Base-by-base conservation (phyloP, 2,113 vertebrate genomes). In the Heterochromis multidens region DNA sequence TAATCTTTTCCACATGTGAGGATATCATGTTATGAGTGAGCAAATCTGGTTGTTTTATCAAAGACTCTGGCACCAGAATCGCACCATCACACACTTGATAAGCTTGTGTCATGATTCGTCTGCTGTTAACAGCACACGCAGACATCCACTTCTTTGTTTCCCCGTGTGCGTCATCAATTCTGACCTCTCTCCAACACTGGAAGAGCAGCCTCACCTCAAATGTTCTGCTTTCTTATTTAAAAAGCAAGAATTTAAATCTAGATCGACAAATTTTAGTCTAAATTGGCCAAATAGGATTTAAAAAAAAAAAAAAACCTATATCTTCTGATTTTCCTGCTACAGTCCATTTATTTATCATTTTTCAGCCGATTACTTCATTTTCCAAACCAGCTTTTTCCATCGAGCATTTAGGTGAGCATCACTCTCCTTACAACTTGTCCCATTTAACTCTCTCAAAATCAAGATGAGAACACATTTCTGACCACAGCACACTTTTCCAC, bases 401-500 rank as follows among this genome's bases (percentile, higher is more conserved):
- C 5, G 81, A 92, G 81, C 85, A 85, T 88, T 80, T 52, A 63
- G 74, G 58, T 27, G n/a, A 33, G 61, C 0, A 2, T 61, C 74
- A 6, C 27, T 77, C 80, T 67, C 33, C 27, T 25, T 5, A 77
- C 14, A 29, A 29, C 40, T 40, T 62, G 6, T 58, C 31, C 57
- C 43, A 54, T 43, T 52, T 62, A 79, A 77, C 59, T 74, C 27
- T 25, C 25, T 17, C 25, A 79, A 72, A 84, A 72, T 77, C 62
- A 80, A 85, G 78, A 82, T 74, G 63, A 27, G 37, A 74, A 87
- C 56, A 85, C 46, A 12, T 88, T 27, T 87, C 72, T 57, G 91
- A 90, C 65, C 78, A 87, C 84, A 88, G 82, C 76, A 81, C 79
- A 88, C 76, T 81, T 84, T 88, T 82, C 80, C 84, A 93, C 90